Base-by-base conservation (phyloP, 2,888 invertebrate genomes). In the Dryomyza anilis region DNA sequence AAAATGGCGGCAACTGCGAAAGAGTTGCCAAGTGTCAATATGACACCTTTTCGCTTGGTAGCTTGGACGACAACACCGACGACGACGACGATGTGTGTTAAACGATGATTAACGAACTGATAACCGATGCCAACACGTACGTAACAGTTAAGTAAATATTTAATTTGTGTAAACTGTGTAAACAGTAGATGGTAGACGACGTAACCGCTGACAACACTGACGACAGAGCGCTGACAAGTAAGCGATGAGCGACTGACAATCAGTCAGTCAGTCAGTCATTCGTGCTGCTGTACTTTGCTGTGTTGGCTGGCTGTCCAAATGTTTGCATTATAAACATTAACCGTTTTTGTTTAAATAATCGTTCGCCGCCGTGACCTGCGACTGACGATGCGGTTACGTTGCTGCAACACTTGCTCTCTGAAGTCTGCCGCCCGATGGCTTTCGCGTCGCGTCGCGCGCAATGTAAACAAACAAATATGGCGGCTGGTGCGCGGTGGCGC, bases 11-110 rank as follows among this genome's bases (percentile, higher is more conserved):
- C n/a, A 21, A 50, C 50, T 3, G n/a, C n/a, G 25, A 27, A 27
- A 50, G 50, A 25, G 50, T 50, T 50, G 50, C 23, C 50, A 25
- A 50, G 50, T 50, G 50, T 50, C 50, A 50, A 50, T 25, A 50
- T 50, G 25, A 25, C 27, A 50, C 50, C 7, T 50, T n/a, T n/a
- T n/a, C n/a, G n/a, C n/a, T n/a, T 50, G 50, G 27, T 50, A 50
- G 27, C 50, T 25, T 23, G n/a, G 23, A 14, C 23, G 6, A 27
- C 10, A 23, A 10, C 16, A 50, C 23, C n/a, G 50, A 7, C 14
- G n/a, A 12, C 39, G 14, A 2, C 10, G 52, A 5, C 29, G 27
- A 3, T n/a, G n/a, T n/a, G 27, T 5, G 14, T 25, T 36, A n/a
- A 7, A 3, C 25, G 19, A 56, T 25, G 55, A 36, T 8, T 7